phyloP scores from a whole-genome alignment of 2,888 invertebrate genomes.

The Sesia apiformis region DNA sequence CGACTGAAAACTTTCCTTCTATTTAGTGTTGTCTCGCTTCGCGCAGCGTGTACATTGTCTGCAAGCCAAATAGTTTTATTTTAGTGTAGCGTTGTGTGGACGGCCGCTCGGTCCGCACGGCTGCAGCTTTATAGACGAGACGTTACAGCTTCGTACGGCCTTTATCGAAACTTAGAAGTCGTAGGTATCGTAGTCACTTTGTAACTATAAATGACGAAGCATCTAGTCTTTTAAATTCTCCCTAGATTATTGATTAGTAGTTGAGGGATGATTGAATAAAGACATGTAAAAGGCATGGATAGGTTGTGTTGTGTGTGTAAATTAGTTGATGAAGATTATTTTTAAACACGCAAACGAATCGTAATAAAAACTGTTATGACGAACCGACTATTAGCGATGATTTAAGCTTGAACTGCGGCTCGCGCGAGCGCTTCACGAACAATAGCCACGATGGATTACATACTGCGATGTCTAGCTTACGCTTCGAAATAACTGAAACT shows the following conservation, averaged over 20 bases:
- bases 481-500: slow-evolving; percentile 57
- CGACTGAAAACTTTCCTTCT: slow-evolving; percentile 1
- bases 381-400: neutral
- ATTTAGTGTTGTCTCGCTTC: slow-evolving; percentile 29
- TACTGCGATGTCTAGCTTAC: slow-evolving; percentile 45
- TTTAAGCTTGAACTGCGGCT: slow-evolving; percentile 5
- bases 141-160: slow-evolving; percentile 22
- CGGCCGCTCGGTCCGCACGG: slow-evolving; percentile 43
- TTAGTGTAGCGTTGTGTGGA: slow-evolving; percentile 36
- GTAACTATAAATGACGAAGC: slow-evolving; percentile 38
- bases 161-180: slow-evolving; percentile 29
- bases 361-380: slow-evolving; percentile 8
- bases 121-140: slow-evolving; percentile 56
- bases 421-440: slow-evolving; percentile 2
- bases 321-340: neutral
- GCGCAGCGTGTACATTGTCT: slow-evolving; percentile 33
- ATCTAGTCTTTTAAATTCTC: slow-evolving; percentile 33
- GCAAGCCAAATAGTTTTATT: slow-evolving; percentile 47
- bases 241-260: slow-evolving; percentile 31
- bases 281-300: slow-evolving; percentile 17
- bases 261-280: slow-evolving; percentile 22
- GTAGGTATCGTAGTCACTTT: slow-evolving; percentile 44
- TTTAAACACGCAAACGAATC: neutral
- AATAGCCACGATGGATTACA: slow-evolving; percentile 2
- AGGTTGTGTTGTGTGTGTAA: neutral